Evolutionary conservation across 2,888 invertebrate species (phyloP).

Genomic region (Nemotelus pantherinus): DNA sequence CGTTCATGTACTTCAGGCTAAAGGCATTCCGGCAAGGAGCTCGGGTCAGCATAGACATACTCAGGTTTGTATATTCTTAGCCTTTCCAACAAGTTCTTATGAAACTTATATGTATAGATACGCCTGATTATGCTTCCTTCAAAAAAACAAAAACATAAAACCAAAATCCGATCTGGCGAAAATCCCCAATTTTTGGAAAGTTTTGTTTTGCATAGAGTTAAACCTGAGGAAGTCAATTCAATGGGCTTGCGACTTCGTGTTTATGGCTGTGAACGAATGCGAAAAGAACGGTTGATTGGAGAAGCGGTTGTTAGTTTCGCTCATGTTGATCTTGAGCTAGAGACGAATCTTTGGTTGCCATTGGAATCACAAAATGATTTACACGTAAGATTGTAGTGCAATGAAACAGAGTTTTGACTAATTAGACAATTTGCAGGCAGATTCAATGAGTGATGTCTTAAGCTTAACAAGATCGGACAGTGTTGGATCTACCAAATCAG

Average conservation of each 20-base stretch:
- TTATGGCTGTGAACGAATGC: constrained; percentile 92
- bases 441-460: constrained; percentile 72
- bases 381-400: constrained; percentile 62
- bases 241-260: constrained; percentile 90
- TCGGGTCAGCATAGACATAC: constrained; percentile 75
- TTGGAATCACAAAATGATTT: constrained; percentile 77
- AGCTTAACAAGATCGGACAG: constrained; percentile 92
- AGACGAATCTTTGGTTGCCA: constrained; percentile 90
- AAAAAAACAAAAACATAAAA: constrained; percentile 94
- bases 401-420: neutral
- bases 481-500: constrained; percentile 92
- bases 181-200: constrained; percentile 93
- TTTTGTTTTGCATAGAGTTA: constrained; percentile 88
- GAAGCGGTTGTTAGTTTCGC: constrained; percentile 92
- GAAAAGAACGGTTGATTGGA: constrained; percentile 89
- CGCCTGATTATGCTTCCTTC: constrained; percentile 87
- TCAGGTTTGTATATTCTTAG: constrained; percentile 66
- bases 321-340: constrained; percentile 87
- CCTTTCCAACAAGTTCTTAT: neutral
- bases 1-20: constrained; percentile 88
- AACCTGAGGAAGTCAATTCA: constrained; percentile 93
- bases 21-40: constrained; percentile 78
- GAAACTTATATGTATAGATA: constrained; percentile 70
- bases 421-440: constrained; percentile 62
- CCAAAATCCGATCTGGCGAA: constrained; percentile 89